Conservation (phyloP, 2,113 vertebrate genomes). For the Corythornis madagascariensis region DNA sequence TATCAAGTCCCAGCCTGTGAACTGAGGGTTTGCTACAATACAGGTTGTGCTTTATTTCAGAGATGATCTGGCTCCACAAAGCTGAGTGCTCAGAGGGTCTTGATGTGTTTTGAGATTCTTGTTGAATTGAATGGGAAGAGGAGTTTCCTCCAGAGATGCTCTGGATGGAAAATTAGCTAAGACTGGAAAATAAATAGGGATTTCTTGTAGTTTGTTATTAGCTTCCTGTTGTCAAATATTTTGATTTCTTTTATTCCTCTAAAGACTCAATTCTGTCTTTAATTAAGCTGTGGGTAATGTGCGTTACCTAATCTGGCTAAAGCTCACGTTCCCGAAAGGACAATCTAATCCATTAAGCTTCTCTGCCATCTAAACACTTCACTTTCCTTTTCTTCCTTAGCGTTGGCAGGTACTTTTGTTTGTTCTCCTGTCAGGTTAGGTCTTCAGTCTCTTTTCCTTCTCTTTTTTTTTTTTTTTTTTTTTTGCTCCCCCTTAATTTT, state of each 20-base stretch:
- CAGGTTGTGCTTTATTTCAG: not conserved
- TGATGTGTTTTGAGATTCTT: not conserved
- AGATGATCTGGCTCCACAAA: not conserved
- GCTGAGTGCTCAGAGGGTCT: not conserved
- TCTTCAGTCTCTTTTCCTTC: not conserved
- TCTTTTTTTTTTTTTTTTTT: not conserved
- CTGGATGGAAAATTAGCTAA: not conserved
- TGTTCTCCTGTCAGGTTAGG: not conserved
- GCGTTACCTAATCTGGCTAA: not conserved
- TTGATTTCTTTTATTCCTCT: slow-evolving; percentile 7
- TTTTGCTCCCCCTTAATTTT: not conserved
- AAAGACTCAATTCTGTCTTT: not conserved
- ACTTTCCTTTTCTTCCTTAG: not conserved
- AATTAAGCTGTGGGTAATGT: not conserved
- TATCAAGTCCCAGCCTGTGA: too few relatives aligned
- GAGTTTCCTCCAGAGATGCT: not conserved
- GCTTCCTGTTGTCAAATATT: not conserved
- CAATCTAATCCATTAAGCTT: not conserved
- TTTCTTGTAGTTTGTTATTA: not conserved
- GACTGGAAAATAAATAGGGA: not conserved
- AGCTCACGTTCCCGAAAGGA: not conserved
- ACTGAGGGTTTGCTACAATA: not conserved
- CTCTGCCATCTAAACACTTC: not conserved
- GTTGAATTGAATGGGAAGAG: not conserved
- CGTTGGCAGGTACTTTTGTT: not conserved